These are phyloP conservation scores for Choristoneura fumiferana DNA, from an alignment of 1,140 invertebrate genomes.

Conservation along the genomic window DNA sequence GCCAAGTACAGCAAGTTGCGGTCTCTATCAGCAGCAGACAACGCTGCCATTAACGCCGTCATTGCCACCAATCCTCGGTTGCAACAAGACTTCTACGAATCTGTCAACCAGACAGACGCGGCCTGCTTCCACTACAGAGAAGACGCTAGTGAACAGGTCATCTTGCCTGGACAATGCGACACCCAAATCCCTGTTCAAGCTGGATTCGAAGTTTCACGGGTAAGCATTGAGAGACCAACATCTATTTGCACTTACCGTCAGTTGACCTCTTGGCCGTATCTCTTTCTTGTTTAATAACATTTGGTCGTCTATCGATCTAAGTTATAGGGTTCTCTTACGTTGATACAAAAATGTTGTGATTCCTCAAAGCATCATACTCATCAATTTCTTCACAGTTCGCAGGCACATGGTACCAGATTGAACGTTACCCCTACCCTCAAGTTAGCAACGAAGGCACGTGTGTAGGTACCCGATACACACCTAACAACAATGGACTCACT, in stretches of 20 bases:
- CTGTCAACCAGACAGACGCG: slow-evolving; percentile 40
- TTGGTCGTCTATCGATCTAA: no score
- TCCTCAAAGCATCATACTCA: no score
- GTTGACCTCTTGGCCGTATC: no score
- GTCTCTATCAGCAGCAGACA: slow-evolving; percentile 30
- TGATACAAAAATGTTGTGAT: no score
- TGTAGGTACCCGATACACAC: not conserved
- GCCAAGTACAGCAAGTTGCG: slow-evolving; percentile 54
- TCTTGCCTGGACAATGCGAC: slow-evolving; percentile 60
- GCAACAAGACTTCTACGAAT: slow-evolving; percentile 40
- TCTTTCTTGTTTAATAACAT: no score
- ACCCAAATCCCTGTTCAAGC: slow-evolving; percentile 41
- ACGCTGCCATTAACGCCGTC: slow-evolving; percentile 33
- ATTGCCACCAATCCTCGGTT: slow-evolving; percentile 44
- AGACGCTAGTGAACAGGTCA: slow-evolving; percentile 33
- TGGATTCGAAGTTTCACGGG: slow-evolving; percentile 38
- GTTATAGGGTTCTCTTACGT: no score
- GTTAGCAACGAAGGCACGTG: not conserved
- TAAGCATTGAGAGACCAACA: no score
- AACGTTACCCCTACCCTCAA: slow-evolving; percentile 2
- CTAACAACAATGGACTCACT: not conserved
- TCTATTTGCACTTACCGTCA: no score
- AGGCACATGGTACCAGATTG: slow-evolving; percentile 8
- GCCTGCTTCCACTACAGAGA: slow-evolving; percentile 64
- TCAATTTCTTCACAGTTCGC: slow-evolving; percentile 1